Conservation (phyloP, 2,113 vertebrate genomes). For the Dinomys branickii region DNA sequence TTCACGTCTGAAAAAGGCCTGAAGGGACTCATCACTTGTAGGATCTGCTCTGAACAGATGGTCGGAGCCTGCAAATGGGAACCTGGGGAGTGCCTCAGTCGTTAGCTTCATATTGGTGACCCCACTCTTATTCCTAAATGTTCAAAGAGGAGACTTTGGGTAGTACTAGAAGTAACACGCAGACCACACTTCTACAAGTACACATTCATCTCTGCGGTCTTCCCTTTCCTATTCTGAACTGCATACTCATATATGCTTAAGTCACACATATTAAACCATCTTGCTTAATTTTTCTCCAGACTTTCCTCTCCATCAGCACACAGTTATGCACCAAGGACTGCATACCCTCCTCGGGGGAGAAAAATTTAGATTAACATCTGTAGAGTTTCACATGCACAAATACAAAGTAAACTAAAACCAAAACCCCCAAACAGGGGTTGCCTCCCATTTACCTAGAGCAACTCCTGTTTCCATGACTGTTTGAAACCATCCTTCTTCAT, state of each 20-base stretch:
- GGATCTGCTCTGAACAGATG: not conserved
- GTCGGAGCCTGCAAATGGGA: not conserved
- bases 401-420: not conserved
- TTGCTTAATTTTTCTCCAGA: not conserved
- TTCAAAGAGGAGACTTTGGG: conserved; percentile 14
- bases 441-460: not conserved
- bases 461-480: not conserved
- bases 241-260: not conserved
- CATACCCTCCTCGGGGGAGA: not conserved
- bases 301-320: not conserved
- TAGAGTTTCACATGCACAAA: not conserved
- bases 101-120: not conserved
- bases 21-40: not conserved
- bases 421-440: not conserved
- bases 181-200: not conserved
- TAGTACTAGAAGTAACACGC: not conserved
- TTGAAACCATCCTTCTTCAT: not conserved
- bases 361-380: not conserved
- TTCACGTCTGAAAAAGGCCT: not conserved
- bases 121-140: not conserved
- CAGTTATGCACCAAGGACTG: not conserved
- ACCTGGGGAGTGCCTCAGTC: not conserved
- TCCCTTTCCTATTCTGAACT: not conserved
- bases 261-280: not conserved
- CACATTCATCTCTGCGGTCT: not conserved